These are phyloP conservation scores for Nyctalus aviator DNA, from an alignment of 2,797 vertebrate species.

Conservation along the genomic window DNA sequence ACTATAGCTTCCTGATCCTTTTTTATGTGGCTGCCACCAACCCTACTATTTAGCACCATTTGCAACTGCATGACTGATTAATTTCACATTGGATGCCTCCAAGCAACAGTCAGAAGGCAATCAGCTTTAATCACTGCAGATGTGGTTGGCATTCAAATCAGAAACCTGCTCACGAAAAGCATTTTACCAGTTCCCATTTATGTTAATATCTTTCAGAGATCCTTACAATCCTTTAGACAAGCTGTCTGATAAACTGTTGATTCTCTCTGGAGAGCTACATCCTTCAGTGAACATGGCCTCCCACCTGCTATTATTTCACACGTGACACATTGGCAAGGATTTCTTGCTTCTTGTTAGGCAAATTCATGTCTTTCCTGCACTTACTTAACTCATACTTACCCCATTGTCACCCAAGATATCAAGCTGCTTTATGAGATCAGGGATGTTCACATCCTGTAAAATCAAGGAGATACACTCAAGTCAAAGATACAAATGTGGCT, in stretches of 20 bases:
- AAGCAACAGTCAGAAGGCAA: slow-evolving; percentile 55
- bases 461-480: slow-evolving; percentile 53
- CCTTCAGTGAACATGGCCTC: background rate
- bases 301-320: background rate
- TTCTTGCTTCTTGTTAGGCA: background rate
- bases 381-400: slow-evolving; percentile 88
- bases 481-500: background rate
- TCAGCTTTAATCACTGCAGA: slow-evolving; percentile 68
- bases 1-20: slow-evolving; percentile 7
- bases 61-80: slow-evolving; percentile 55
- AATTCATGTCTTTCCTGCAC: background rate
- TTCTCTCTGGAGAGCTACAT: background rate
- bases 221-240: background rate
- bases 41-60: slow-evolving; percentile 57
- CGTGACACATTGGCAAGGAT: slow-evolving; percentile 10
- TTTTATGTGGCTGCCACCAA: slow-evolving; percentile 68
- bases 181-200: background rate
- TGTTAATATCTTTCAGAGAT: background rate
- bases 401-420: slow-evolving; percentile 99
- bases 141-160: slow-evolving; percentile 18
- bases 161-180: slow-evolving; percentile 34
- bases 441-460: slow-evolving; percentile 97
- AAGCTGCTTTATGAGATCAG: slow-evolving; percentile 98
- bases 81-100: slow-evolving; percentile 59
- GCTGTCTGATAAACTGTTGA: background rate